phyloP scores from a whole-genome alignment of 2,888 invertebrate genomes.

The Papilio protenor region DNA sequence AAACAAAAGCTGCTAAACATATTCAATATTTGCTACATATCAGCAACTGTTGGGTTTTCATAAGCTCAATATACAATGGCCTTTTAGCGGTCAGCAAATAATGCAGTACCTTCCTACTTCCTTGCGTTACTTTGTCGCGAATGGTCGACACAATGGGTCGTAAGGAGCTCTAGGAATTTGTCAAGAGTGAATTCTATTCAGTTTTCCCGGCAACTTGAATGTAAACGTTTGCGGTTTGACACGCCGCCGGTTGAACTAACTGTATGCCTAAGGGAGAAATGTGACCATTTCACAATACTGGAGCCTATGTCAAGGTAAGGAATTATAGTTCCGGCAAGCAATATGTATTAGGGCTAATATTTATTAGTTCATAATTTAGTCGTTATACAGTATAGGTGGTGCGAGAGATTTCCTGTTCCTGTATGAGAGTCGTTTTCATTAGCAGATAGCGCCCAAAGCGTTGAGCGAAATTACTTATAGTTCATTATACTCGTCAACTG shows the following conservation, averaged over 20 bases:
- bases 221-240: slow-evolving; percentile 56
- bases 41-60: slow-evolving; percentile 12
- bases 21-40: slow-evolving; percentile 18
- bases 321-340: slow-evolving; percentile 11
- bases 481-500: too few relatives aligned
- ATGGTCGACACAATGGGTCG: slow-evolving; percentile 69
- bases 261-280: slow-evolving; percentile 42
- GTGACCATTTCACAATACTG: slow-evolving; percentile 33
- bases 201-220: slow-evolving; percentile 64
- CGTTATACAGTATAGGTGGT: too few relatives aligned
- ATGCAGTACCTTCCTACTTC: slow-evolving; percentile 48
- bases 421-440: too few relatives aligned
- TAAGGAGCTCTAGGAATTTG: slow-evolving; percentile 67
- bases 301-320: background rate
- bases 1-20: background rate
- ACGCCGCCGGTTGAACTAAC: slow-evolving; percentile 47
- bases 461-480: too few relatives aligned
- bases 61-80: slow-evolving; percentile 33
- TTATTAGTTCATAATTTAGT: too few relatives aligned
- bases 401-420: too few relatives aligned
- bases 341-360: background rate
- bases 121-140: slow-evolving; percentile 60
- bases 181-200: slow-evolving; percentile 72
- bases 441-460: too few relatives aligned
- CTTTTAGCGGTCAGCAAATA: slow-evolving; percentile 42